Evolutionary conservation across 1,140 invertebrate genomes (phyloP), one percentile per base, ranked within the genome.

Genomic region (Neodiprion lecontei): DNA sequence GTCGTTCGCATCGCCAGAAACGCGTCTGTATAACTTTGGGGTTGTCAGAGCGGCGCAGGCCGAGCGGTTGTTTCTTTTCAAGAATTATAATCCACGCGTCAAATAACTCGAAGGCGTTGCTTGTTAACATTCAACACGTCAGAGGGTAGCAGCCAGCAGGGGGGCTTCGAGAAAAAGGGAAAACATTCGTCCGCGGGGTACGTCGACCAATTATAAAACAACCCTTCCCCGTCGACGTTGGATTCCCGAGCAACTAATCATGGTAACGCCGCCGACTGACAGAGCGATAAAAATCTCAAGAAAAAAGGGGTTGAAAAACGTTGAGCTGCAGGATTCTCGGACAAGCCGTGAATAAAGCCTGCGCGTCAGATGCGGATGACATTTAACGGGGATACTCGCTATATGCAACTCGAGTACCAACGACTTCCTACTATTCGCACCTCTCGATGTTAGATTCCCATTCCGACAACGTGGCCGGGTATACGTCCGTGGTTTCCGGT

Each of bases 91-190:
- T 21, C 61, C 40, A 75, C 40, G 61, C 50, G 78, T 61, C 65
- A 74, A 53, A 81, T 81, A 81, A 79, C 76, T 77, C 72, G 74
- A 48, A 76, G 70, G 74, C 75, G 77, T 78, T 69, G 74, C 77
- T 78, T 78, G 72, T 82, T 81, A 78, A 78, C 78, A 76, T 48
- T 65, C 71, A 69, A 49, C 69, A 73, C 72, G 71, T 70, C 74
- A 72, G 73, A 65, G 74, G 77, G 69, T 79, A 76, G 66, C 7
- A 65, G 75, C 8, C 78, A 69, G 67, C 74, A 47, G 77, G 75
- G 75, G 67, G 67, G 17, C n/a, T 61, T 9, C 11, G 23, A 14
- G 23, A 69, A 61, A 47, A 69, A 69, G 67, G 67, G 11, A 47
- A 69, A 69, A 21, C n/a, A 74, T 23, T 47, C n/a, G 65, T 7